Evolutionary conservation across 1,140 invertebrate species (phyloP), one percentile per base, ranked within the genome.

Genomic region (Saccostrea cuccullata): DNA sequence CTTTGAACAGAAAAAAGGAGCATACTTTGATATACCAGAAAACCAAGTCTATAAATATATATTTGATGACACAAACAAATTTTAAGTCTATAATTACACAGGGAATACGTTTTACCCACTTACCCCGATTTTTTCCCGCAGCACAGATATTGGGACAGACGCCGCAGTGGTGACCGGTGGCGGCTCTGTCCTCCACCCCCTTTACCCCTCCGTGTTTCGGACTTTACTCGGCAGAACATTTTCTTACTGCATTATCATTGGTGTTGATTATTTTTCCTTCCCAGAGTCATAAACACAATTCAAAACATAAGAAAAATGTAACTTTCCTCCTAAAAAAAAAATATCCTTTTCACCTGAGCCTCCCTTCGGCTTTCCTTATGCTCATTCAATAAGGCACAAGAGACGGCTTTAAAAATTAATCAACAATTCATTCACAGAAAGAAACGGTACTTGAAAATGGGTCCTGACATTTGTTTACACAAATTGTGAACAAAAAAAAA

Each of bases 261-360:
- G 11, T 77, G 70, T 36, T 77, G 70, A 77, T 77, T 77, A 77
- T 36, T 77, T 30, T 77, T 77, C 70, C 70, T 77, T 26, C 70
- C 70, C 23, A 77, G 23, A 77, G 70, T 77, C 26, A 77, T 77
- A 77, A 77, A 77, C 70, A 77, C 70, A 77, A 77, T 36, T 15
- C 13, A 13, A 77, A 2, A 77, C 70, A 77, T 77, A 77, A 30
- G 0, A 36, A n/a, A 77, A 77, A 23, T 30, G 26, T 77, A 77
- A 77, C 70, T 30, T 26, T 77, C 26, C 70, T 77, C 70, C 11
- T 77, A 12, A 17, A 26, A 77, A 77, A 30, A 77, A 77, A 26
- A 77, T 40, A 13, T 40, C 36, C 70, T 13, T 36, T 36, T 77
- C 15, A 77, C 36, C 23, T 77, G 26, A 17, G 58, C 17, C n/a